Conservation (phyloP, 1,140 invertebrate genomes). For the Aphelenchoides fujianensis region DNA sequence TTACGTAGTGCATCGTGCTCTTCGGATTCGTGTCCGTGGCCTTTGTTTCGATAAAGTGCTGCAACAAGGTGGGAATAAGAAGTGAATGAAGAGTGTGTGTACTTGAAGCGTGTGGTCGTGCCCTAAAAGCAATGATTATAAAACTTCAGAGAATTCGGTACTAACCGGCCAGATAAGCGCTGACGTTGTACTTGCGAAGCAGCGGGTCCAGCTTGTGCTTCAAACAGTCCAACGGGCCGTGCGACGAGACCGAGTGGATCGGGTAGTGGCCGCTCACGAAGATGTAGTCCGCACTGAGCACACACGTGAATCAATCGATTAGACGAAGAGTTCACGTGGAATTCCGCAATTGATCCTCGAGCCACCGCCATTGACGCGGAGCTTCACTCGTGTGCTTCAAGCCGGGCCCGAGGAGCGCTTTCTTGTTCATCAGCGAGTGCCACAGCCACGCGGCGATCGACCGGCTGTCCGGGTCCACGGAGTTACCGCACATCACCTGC, state of each 20-base stretch:
- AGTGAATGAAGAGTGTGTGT: too few relatives aligned
- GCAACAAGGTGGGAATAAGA: too few relatives aligned
- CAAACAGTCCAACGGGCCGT: conserved; percentile 65
- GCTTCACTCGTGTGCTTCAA: conserved; percentile 40
- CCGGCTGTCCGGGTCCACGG: conserved; percentile 36
- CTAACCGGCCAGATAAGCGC: conserved; percentile 66
- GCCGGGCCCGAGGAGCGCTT: conserved; percentile 32
- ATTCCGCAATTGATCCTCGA: conserved; percentile 61
- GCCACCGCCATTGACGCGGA: conserved; percentile 64
- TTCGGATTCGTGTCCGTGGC: neutral
- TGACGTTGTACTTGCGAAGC: conserved; percentile 64
- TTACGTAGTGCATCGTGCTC: conserved; percentile 43
- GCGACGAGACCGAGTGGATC: conserved; percentile 65
- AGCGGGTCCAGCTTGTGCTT: conserved; percentile 63
- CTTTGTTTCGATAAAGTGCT: neutral
- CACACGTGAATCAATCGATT: neutral
- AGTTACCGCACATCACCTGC: too few relatives aligned
- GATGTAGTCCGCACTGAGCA: conserved; percentile 64
- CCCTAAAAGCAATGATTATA: too few relatives aligned
- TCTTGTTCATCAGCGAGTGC: conserved; percentile 21
- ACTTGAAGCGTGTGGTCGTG: too few relatives aligned
- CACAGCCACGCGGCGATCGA: conserved; percentile 29
- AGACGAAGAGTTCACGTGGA: conserved; percentile 46
- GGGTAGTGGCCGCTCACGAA: conserved; percentile 66
- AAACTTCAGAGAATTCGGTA: conserved; percentile 65